These are phyloP conservation scores for Pharmacophagus antenor DNA, from an alignment of 2,888 invertebrate genomes.

Conservation along the genomic window DNA sequence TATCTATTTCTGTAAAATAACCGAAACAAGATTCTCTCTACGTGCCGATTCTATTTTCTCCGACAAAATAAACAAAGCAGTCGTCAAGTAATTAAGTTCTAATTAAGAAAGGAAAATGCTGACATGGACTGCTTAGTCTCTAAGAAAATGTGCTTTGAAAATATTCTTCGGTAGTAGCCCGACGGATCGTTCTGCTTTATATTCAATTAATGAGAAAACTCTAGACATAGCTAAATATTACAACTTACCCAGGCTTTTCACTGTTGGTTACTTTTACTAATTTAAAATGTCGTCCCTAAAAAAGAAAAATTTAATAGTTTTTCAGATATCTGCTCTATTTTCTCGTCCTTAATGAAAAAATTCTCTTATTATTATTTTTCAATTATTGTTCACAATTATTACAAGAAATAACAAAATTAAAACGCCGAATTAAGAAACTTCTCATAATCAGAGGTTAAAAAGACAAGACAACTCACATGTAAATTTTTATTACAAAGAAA, in stretches of 20 bases:
- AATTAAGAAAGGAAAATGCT: conserved; percentile 76
- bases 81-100: conserved; percentile 76
- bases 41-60: conserved; percentile 39
- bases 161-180: conserved; percentile 67
- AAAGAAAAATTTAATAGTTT: too few species aligned
- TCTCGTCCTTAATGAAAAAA: too few species aligned
- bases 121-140: conserved; percentile 68
- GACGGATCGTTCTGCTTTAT: conserved; percentile 68
- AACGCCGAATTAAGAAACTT: too few species aligned
- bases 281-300: too few species aligned
- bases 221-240: conserved; percentile 39
- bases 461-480: too few species aligned
- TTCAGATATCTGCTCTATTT: too few species aligned
- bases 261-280: not conserved
- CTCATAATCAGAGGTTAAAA: too few species aligned
- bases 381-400: too few species aligned
- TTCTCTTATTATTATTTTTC: too few species aligned
- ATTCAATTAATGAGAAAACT: conserved; percentile 77
- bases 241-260: conserved; percentile 2
- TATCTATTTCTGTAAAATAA: conserved; percentile 3
- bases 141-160: conserved; percentile 72
- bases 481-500: too few species aligned
- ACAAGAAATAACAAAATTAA: too few species aligned
- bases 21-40: conserved; percentile 1
- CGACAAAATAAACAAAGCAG: conserved; percentile 69